phyloP scores from a whole-genome alignment of 1,140 invertebrate species.

The Cyrtorhinus lividipennis region DNA sequence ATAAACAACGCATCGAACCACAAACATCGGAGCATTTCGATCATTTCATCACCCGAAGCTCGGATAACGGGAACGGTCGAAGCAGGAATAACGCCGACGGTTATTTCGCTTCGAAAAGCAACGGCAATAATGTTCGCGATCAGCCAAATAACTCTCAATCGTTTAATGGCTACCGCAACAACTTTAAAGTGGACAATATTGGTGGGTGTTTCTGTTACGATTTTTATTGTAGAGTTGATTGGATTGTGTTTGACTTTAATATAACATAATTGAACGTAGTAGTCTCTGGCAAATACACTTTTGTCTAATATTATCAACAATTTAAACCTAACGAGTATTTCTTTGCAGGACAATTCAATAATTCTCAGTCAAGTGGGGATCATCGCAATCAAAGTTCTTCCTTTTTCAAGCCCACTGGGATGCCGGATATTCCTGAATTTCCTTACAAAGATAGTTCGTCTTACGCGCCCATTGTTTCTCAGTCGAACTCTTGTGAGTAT shows the following conservation, averaged over 20 bases:
- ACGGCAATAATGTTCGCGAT: not conserved
- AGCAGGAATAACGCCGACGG: slow-evolving; percentile 7
- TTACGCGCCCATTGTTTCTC: slow-evolving; percentile 19
- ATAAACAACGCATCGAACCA: slow-evolving; percentile 13
- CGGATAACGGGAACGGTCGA: slow-evolving; percentile 10
- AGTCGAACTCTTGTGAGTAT: slow-evolving; percentile 14
- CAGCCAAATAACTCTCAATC: not conserved
- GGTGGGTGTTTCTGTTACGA: slow-evolving; percentile 4
- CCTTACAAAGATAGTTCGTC: slow-evolving; percentile 23
- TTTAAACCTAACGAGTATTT: too few species aligned
- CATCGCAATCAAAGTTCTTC: slow-evolving; percentile 22
- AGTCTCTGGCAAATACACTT: too few species aligned
- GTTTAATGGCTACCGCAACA: slow-evolving; percentile 14
- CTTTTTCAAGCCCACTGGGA: slow-evolving; percentile 22
- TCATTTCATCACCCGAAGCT: slow-evolving; percentile 9
- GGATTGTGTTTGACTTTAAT: too few species aligned
- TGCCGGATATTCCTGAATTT: slow-evolving; percentile 25
- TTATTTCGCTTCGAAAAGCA: slow-evolving; percentile 14
- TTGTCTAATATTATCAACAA: too few species aligned
- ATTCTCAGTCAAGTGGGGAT: slow-evolving; percentile 15
- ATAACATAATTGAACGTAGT: too few species aligned
- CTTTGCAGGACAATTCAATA: not conserved
- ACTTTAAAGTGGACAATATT: slow-evolving; percentile 17
- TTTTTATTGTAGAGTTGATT: too few species aligned
- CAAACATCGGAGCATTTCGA: slow-evolving; percentile 11